Evolutionary conservation across 1,140 invertebrate genomes (phyloP), one percentile per base, ranked within the genome.

Genomic region (Drosophila athabasca): DNA sequence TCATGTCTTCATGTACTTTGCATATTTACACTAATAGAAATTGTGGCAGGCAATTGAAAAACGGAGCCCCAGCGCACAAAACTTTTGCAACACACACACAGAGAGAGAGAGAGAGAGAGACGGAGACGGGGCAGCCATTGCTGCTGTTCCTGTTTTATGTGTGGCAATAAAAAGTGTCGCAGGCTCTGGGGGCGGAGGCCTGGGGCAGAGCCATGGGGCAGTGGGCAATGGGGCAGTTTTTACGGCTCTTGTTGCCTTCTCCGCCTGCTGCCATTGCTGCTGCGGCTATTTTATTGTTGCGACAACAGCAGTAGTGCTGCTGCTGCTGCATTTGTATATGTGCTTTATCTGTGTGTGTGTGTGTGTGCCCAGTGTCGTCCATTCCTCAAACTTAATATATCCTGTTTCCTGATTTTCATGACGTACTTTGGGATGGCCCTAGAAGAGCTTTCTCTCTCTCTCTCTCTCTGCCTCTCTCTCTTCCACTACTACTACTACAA

Each of bases 21-120:
- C 83, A 88, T 88, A 89, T 88, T 88, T 88, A 88, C 83, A 88
- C 83, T 88, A 89, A 88, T 89, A 89, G 83, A 88, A 88, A 88
- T 83, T 89, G 83, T 72, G 79, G 79, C 79, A 83, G 79, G 66
- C 83, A 87, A 87, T 87, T 87, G 82, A 87, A 85, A 87, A 87
- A 81, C 67, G 52, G 74, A 76, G 74, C 35, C 35, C 35, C 24
- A 31, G 29, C 8, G 29, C 29, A 62, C 65, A 66, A 78, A 78
- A 39, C 76, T 58, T 82, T 74, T 78, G 77, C 73, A 66, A 52
- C 58, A 19, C 68, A 65, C 57, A 59, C 44, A 62, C 0, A 19
- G 17, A 19, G 1, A 19, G 17, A 19, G 17, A 19, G 17, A 19
- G 17, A 19, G 17, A 19, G 17, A 19, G 17, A 19, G 1, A 1